Base-by-base conservation (phyloP, 2,797 vertebrate species). In the Steatocranus sp. region DNA sequence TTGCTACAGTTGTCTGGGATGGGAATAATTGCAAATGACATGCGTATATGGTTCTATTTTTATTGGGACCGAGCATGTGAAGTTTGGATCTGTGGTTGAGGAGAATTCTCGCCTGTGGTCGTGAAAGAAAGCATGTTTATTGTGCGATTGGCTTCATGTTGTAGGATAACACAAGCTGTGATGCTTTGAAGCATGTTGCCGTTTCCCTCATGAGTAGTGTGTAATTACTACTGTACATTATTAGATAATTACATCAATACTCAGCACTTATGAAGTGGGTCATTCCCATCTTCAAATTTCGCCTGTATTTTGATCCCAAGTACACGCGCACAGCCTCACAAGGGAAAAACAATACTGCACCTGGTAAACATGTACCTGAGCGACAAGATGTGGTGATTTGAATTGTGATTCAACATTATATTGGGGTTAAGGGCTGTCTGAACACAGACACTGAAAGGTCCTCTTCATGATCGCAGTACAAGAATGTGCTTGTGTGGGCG, bases 401-500 rank as follows among this genome's bases (percentile, higher is more conserved):
- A 61, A 49, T 61, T 46, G 51, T 53, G 41, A 49, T 34, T n/a
- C 48, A 25, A 23, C 9, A 4, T 76, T 32, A 32, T 66, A 50
- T 54, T 30, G 17, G 53, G 20, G 76, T 84, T 86, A 56, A 54
- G 23, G 32, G 70, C 46, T 74, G 75, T 79, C 32, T 78, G 74
- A 76, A 83, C 32, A 48, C 58, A 50, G 43, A 66, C 32, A 75
- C 17, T 78, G 63, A 41, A 80, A 80, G 79, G 61, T 83, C 81
- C 17, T 51, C 32, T 48, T 75, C 77, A 74, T 1, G 61, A 61
- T 17, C 46, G 43, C 46, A 15, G 50, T 7, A 9, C 32, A 70
- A 36, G 76, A 73, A 68, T 51, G 50, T 75, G 75, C 81, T 74
- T 74, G 75, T 78, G 80, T 79, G 76, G 73, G 82, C 8, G 85